Percentiles rank a stretch among this genome's conserved stretches.
phyloP scores from a whole-genome alignment of 2,113 vertebrate species.

The Leptobrachium leishanense region DNA sequence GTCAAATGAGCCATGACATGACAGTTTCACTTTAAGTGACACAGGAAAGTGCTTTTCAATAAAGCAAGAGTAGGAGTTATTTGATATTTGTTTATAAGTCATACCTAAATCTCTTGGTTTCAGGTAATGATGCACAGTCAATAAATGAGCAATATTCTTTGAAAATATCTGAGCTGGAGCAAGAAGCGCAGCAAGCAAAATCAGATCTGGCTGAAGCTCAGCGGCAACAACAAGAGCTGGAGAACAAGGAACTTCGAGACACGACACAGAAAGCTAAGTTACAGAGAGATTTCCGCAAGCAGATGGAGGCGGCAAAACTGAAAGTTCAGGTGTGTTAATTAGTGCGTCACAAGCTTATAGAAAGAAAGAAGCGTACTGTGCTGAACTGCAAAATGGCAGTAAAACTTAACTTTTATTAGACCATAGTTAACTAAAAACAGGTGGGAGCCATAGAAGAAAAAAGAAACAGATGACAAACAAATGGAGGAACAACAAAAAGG shows the following conservation, averaged over 20 bases:
- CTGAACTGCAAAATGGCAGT: too few species aligned
- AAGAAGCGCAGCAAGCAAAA: constrained; percentile 70
- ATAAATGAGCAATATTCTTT: constrained; percentile 71
- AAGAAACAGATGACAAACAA: too few species aligned
- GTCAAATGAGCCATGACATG: too few species aligned
- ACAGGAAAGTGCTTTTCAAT: too few species aligned
- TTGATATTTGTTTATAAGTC: neutral
- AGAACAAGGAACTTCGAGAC: constrained; percentile 68
- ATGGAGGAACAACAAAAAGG: too few species aligned
- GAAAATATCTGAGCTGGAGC: constrained; percentile 69
- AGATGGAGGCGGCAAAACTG: constrained; percentile 70
- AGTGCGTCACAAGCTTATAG: neutral
- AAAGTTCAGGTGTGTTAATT: constrained; percentile 71
- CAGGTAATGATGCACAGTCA: constrained; percentile 72
- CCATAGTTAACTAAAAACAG: too few species aligned
- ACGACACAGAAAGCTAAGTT: constrained; percentile 64
- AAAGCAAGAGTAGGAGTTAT: too few species aligned
- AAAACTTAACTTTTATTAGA: too few species aligned
- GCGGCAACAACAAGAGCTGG: constrained; percentile 69
- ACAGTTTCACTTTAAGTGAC: too few species aligned
- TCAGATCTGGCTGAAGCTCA: constrained; percentile 66
- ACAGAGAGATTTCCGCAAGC: constrained; percentile 70
- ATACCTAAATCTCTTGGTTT: constrained; percentile 36
- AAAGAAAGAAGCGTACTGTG: too few species aligned
- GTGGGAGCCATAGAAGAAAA: too few species aligned